These are phyloP conservation scores for Triplophysa rosa DNA, from an alignment of 2,113 vertebrate species.

Conservation along the genomic window DNA sequence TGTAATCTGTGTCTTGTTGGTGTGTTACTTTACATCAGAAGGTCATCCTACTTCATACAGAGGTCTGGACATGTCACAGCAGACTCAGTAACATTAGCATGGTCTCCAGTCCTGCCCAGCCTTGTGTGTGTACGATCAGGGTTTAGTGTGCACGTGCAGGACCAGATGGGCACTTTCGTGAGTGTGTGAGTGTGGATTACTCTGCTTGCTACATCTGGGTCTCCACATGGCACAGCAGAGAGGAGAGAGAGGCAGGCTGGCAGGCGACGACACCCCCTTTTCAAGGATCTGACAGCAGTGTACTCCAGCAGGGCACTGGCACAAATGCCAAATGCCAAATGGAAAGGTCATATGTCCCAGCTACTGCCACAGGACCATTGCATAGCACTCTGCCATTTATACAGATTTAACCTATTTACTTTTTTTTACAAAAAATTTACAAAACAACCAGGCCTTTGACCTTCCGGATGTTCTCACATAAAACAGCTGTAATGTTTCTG, in stretches of 20 bases:
- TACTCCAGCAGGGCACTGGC: conserved; percentile 50
- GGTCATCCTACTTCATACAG: background rate
- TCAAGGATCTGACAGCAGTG: conserved; percentile 64
- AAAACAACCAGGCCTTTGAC: background rate
- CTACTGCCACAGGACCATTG: conserved; percentile 9
- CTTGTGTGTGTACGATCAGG: conserved; percentile 75
- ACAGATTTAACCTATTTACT: background rate
- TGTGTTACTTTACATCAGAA: background rate
- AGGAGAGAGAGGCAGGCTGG: conserved; percentile 72
- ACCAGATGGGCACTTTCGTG: conserved; percentile 93
- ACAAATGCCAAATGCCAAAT: conserved; percentile 61
- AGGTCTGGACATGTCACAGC: conserved; percentile 13
- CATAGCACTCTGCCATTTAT: conserved; percentile 29
- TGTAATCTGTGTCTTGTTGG: background rate
- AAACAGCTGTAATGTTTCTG: background rate
- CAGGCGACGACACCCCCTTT: conserved; percentile 59
- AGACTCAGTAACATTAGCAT: background rate
- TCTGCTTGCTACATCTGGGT: conserved; percentile 92
- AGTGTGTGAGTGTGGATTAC: conserved; percentile 88
- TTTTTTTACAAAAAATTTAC: background rate
- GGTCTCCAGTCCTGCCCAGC: conserved; percentile 78
- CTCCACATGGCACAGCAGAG: conserved; percentile 88
- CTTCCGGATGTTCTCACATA: background rate
- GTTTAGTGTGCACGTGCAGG: conserved; percentile 76
- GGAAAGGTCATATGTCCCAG: conserved; percentile 64